Percentiles rank a stretch among this genome's conserved stretches.
Evolutionary conservation across 2,113 vertebrate genomes (phyloP).

Genomic region (Python bivittatus): DNA sequence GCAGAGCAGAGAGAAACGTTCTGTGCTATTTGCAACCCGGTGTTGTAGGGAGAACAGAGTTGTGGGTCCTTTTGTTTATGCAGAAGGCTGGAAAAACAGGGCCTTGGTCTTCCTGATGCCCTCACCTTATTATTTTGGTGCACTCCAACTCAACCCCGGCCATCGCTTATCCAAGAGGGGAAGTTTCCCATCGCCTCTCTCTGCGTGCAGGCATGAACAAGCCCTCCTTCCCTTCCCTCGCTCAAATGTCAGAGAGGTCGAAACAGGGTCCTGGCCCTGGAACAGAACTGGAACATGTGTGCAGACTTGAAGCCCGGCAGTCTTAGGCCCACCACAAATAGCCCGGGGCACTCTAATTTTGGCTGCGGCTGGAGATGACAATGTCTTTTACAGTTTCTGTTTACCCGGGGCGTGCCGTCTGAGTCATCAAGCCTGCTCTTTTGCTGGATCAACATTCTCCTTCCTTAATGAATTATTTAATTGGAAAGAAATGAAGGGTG

Average conservation of each 20-base stretch:
- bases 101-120: background rate
- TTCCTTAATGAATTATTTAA: constrained; percentile 38
- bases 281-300: background rate
- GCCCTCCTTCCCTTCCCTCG: constrained; percentile 45
- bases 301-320: background rate
- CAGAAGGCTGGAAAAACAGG: background rate
- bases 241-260: constrained; percentile 29
- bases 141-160: background rate
- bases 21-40: background rate
- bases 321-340: background rate
- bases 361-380: constrained; percentile 7
- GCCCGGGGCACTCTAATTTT: constrained; percentile 19
- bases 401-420: constrained; percentile 16
- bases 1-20: no score
- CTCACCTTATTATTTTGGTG: background rate
- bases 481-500: constrained; percentile 5
- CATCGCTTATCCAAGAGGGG: background rate
- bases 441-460: constrained; percentile 45
- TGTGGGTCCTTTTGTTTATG: no score
- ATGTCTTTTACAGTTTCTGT: background rate
- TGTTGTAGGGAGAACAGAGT: no score
- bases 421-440: constrained; percentile 11
- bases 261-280: constrained; percentile 25
- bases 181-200: background rate
- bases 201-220: background rate